Base-by-base conservation (phyloP, 2,888 invertebrate genomes). In the Crematogaster levior region DNA sequence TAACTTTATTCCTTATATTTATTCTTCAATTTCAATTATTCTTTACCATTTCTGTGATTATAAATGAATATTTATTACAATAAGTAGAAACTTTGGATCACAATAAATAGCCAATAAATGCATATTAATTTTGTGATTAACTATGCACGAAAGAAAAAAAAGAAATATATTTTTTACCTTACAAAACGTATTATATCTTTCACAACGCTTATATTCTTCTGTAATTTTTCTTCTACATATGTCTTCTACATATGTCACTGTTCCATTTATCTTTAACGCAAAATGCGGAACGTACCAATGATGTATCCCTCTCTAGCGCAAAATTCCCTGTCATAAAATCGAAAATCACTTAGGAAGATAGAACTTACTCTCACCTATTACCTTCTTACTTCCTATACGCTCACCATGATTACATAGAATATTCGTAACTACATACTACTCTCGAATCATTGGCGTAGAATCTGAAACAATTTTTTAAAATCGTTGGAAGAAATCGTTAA, bases 321-420 rank as follows among this genome's bases (percentile, higher is more conserved):
- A 56, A 72, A 21, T 60, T 48, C 60, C 30, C 48, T 61, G 40
- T 74, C 61, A 74, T 74, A 61, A 74, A 61, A 34, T 61, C 48
- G 34, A 61, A 74, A 61, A 74, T 74, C 37, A 74, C 48, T 61
- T 61, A 48, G 48, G 1, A 21, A 74, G 48, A 74, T 61, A 48
- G 48, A 74, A 60, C 18, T 34, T 60, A 4, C 9, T 61, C 5
- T 48, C 18, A 18, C 12, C 43, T 61, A 34, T 48, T 48, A 61
- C 46, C 24, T 10, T 61, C 18, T 46, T 30, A 74, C 48, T 24
- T 60, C 34, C 60, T 74, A 61, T 5, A 37, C 48, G 40, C 3
- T 61, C 9, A 30, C 3, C 34, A 48, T 74, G 74, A 61, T 74
- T 61, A 74, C 61, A 48, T 61, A 61, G 61, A 61, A 74, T 74